Evolutionary conservation across 2,888 invertebrate species (phyloP).

Genomic region (Plebejus argus): DNA sequence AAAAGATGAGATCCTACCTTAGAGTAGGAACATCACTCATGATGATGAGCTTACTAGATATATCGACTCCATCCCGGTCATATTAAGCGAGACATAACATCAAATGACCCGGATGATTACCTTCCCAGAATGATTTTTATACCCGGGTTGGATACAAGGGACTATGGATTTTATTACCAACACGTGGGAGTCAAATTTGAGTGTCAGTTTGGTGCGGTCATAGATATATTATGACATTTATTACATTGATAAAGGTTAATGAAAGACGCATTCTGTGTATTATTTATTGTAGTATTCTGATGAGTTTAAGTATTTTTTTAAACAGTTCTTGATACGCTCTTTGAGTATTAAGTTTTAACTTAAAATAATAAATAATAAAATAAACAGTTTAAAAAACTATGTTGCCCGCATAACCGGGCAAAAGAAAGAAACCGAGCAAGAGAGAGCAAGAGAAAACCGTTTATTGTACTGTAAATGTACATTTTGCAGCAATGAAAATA

Average conservation of each 20-base stretch:
- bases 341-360: too few relatives aligned
- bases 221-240: constrained; percentile 16
- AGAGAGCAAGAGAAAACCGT: too few relatives aligned
- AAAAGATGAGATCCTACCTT: too few relatives aligned
- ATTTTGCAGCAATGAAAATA: too few relatives aligned
- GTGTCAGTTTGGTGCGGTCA: neutral
- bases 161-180: neutral
- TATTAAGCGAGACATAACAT: constrained; percentile 15
- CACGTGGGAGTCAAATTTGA: neutral
- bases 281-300: neutral
- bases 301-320: neutral
- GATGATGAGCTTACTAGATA: neutral
- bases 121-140: constrained; percentile 25
- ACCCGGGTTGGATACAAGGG: too few relatives aligned
- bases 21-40: neutral
- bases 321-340: neutral
- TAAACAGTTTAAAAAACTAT: too few relatives aligned
- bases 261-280: neutral
- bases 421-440: too few relatives aligned
- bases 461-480: too few relatives aligned
- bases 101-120: constrained; percentile 28
- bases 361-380: too few relatives aligned
- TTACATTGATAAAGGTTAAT: constrained; percentile 8
- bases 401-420: too few relatives aligned
- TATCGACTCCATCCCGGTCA: constrained; percentile 27